Evolutionary conservation across 2,797 vertebrate genomes (phyloP), one percentile per base, ranked within the genome.

Genomic region (Gymnothorax reevesii): DNA sequence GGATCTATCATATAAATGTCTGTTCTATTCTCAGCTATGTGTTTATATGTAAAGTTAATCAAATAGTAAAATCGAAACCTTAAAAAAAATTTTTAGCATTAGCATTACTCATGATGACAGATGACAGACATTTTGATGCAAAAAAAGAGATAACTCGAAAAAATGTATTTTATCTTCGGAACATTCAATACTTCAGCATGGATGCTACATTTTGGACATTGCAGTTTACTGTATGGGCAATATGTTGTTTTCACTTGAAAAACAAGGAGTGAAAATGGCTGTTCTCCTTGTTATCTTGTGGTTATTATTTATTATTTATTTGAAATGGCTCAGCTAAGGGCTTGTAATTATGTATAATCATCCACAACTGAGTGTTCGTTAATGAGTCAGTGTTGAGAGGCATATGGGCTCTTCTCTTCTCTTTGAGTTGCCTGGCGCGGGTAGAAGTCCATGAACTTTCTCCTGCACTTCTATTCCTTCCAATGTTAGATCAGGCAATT

Each of bases 271-370:
- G 90, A 93, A 92, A 92, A 91, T 88, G 92, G 89, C 89, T 91
- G 91, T 91, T 91, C 25, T 5, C 33, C n/a, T 27, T 17, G 3
- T 25, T 33, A 33, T 92, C 91, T 91, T 90, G 92, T 89, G 89
- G 87, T 77, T 84, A 86, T 86, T 88, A 75, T 80, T 88, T 87
- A 87, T 90, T 88, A 88, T 57, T 86, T 84, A 59, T 85, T 87
- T 94, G 92, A 89, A 85, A 86, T 92, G 92, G 93, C 91, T 94
- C 92, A 90, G 93, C 91, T 87, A 92, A 95, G 94, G 93, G 94
- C 93, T 92, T 92, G 92, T 94, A 92, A 95, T 96, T 94, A 96
- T 93, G 93, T 91, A 92, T 94, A 95, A 96, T 96, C 94, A 95
- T 94, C 95, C 95, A 92, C 94, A 86, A 89, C 87, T 86, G 88